Percentiles rank a stretch among this genome's conserved stretches.
Conservation (phyloP, 2,888 invertebrate genomes). For the Patella ulyssiponensis region DNA sequence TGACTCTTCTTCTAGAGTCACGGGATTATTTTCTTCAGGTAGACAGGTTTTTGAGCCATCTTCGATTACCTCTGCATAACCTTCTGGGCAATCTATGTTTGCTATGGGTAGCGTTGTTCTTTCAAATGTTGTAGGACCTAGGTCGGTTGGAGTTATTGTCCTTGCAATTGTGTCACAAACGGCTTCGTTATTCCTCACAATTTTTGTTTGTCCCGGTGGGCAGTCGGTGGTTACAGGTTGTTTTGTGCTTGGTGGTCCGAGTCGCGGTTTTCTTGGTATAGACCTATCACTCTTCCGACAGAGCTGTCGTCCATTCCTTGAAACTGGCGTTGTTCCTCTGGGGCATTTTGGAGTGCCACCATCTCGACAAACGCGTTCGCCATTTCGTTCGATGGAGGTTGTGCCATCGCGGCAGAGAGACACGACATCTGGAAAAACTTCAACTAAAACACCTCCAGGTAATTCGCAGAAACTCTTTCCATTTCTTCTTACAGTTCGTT, state of each 20-base stretch:
- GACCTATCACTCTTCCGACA: not conserved
- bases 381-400: not conserved
- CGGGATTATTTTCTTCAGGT: not conserved
- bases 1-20: not conserved
- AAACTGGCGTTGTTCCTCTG: not conserved
- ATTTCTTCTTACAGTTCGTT: slow-evolving; percentile 18
- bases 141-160: not conserved
- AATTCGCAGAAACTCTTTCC: slow-evolving; percentile 13
- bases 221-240: not conserved
- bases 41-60: not conserved
- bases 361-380: not conserved
- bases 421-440: not conserved
- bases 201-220: not conserved
- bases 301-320: not conserved
- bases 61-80: not conserved
- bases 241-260: not conserved
- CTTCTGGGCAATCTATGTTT: not conserved
- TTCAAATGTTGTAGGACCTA: not conserved
- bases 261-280: not conserved
- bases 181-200: not conserved
- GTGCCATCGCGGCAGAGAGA: not conserved
- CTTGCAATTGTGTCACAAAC: not conserved
- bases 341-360: not conserved
- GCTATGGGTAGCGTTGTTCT: not conserved
- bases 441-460: not conserved